Evolutionary conservation across 2,113 vertebrate genomes (phyloP), one percentile per base, ranked within the genome.

Genomic region (Argyrosomus japonicus): DNA sequence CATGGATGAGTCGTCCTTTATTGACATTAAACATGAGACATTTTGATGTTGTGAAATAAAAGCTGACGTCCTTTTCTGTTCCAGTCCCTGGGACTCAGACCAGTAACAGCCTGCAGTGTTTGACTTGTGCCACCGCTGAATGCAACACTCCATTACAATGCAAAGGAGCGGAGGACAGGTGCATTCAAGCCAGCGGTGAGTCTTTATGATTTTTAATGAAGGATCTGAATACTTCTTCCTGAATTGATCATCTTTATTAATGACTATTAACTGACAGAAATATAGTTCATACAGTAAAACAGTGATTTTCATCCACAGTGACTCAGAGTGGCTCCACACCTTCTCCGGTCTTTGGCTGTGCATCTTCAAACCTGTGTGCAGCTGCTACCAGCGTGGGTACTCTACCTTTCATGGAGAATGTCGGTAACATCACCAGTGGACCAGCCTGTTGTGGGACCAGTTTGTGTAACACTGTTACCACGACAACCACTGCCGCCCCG

Each of bases 161-260:
- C 10, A 6, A 0, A 0, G 81, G 68, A 23, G 4, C 0, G 15
- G 81, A 83, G 68, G 2, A 83, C 68, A 0, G 1, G 0, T 83
- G 81, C 68, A 45, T 77, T 65, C n/a, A 71, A 45, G n/a, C 1
- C 0, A 61, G 0, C 19, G 5, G 79, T 82, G 19, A 75, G 72
- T 75, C 12, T 45, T 64, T 29, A 5, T 45, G 9, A 21, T 32
- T 29, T 5, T 21, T 2, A 29, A 15, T 21, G 1, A 63, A 5
- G 15, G 17, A 21, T 21, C 10, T 40, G 32, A 5, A 25, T 21
- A 21, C 18, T 11, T 45, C 2, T 45, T 11, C 10, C 8, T 21
- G 18, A 53, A 53, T 5, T 9, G 40, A 43, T 43, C 2, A 5
- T 43, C 10, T 11, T 43, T 43, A 43, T 43, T 43, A 9, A 10